Evolutionary conservation across 1,140 invertebrate species (phyloP).

Genomic region (Aleiodes sp.): DNA sequence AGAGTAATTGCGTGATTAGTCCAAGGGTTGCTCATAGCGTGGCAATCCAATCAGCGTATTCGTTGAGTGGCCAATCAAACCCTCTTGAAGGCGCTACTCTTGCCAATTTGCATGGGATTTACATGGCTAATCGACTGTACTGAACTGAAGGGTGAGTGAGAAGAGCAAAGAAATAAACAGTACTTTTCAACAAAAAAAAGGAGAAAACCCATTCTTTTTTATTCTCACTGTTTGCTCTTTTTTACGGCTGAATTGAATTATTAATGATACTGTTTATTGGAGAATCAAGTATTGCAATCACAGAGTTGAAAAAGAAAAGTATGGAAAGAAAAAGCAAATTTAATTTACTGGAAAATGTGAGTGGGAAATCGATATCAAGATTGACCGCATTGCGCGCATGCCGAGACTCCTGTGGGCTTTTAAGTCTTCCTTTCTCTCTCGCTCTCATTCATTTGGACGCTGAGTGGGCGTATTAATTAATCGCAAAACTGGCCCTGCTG

Average conservation of each 20-base stretch:
- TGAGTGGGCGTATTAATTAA: slow-evolving; percentile 66
- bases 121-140: slow-evolving; percentile 47
- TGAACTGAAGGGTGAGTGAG: background rate
- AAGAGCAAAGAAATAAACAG: slow-evolving; percentile 16
- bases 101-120: slow-evolving; percentile 58
- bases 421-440: too few species aligned
- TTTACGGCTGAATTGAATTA: background rate
- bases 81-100: slow-evolving; percentile 50
- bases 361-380: slow-evolving; percentile 29
- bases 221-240: background rate
- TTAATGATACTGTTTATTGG: background rate
- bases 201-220: background rate
- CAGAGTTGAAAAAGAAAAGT: background rate
- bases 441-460: slow-evolving; percentile 57
- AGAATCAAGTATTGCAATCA: background rate
- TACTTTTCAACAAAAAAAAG: background rate
- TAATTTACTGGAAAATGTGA: background rate
- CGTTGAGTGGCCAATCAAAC: slow-evolving; percentile 49
- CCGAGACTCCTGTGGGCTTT: slow-evolving; percentile 24
- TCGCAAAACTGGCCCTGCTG: slow-evolving; percentile 37
- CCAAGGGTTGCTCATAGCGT: slow-evolving; percentile 34
- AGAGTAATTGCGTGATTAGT: slow-evolving; percentile 57
- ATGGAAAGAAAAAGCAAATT: background rate
- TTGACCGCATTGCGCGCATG: slow-evolving; percentile 35
- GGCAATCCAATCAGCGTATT: slow-evolving; percentile 56